phyloP scores from a whole-genome alignment of 30 jellyfish, hydroid and myxozoan species.

The Cassiopea xamachana region DNA sequence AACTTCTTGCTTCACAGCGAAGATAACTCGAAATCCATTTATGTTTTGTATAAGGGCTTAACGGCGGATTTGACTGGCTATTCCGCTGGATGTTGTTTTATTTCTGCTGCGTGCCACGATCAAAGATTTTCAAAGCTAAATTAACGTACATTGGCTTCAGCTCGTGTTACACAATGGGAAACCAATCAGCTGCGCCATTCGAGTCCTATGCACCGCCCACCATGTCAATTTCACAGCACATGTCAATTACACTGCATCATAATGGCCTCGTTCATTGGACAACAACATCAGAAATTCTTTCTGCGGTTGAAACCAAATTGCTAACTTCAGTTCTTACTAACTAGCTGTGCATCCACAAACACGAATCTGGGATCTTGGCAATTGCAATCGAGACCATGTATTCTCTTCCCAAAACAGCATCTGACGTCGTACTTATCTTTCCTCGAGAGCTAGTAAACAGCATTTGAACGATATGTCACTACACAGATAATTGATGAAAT shows the following conservation, averaged over 20 bases:
- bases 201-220: constrained; percentile 81
- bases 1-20: constrained; percentile 76
- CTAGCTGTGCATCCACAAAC: constrained; percentile 4
- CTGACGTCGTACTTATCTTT: neutral
- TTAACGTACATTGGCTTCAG: constrained; percentile 80
- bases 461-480: constrained; percentile 23
- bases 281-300: constrained; percentile 15
- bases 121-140: constrained; percentile 74
- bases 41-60: constrained; percentile 85
- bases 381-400: neutral
- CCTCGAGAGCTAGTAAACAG: neutral
- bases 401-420: neutral
- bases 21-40: constrained; percentile 85
- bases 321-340: neutral
- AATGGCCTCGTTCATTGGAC: constrained; percentile 72
- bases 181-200: constrained; percentile 75
- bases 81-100: constrained; percentile 65
- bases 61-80: constrained; percentile 75
- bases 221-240: constrained; percentile 76
- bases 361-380: constrained; percentile 4
- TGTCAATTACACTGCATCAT: constrained; percentile 80
- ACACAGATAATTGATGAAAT: constrained; percentile 19
- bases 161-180: constrained; percentile 68
- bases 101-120: constrained; percentile 83
- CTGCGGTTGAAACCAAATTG: constrained; percentile 30